phyloP scores from a whole-genome alignment of 1,140 invertebrate species.

The Drosophila grimshawi region DNA sequence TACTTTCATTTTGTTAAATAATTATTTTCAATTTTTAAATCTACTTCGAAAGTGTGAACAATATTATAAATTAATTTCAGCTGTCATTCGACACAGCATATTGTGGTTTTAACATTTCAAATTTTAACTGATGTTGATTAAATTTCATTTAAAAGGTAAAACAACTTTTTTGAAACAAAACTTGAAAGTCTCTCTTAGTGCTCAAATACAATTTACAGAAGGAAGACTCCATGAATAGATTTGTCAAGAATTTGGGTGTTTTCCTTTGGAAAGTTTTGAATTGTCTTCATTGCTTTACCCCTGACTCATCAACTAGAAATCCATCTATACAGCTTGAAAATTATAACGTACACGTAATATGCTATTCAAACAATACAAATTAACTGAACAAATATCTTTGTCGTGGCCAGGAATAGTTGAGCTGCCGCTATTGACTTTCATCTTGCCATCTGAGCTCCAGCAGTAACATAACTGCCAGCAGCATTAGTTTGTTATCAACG shows the following conservation, averaged over 20 bases:
- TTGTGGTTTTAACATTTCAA: neutral
- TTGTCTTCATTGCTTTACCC: neutral
- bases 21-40: constrained; percentile 46
- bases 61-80: constrained; percentile 7
- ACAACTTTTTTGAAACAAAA: neutral
- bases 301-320: constrained; percentile 12
- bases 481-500: constrained; percentile 81
- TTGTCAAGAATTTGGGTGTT: too few relatives aligned
- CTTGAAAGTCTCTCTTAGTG: too few relatives aligned
- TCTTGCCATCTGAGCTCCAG: constrained; percentile 14
- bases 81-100: neutral
- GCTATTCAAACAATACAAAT: constrained; percentile 28
- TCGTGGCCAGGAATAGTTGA: constrained; percentile 23
- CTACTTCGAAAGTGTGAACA: constrained; percentile 33
- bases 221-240: too few relatives aligned
- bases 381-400: constrained; percentile 38
- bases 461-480: constrained; percentile 59
- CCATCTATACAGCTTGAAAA: constrained; percentile 13
- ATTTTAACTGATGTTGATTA: constrained; percentile 3
- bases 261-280: constrained; percentile 9
- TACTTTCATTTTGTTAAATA: constrained; percentile 16
- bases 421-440: constrained; percentile 32
- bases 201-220: too few relatives aligned
- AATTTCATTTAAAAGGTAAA: neutral
- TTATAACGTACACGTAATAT: constrained; percentile 39